Conservation (phyloP, 1,140 invertebrate species). For the Condylostylus longicornis region DNA sequence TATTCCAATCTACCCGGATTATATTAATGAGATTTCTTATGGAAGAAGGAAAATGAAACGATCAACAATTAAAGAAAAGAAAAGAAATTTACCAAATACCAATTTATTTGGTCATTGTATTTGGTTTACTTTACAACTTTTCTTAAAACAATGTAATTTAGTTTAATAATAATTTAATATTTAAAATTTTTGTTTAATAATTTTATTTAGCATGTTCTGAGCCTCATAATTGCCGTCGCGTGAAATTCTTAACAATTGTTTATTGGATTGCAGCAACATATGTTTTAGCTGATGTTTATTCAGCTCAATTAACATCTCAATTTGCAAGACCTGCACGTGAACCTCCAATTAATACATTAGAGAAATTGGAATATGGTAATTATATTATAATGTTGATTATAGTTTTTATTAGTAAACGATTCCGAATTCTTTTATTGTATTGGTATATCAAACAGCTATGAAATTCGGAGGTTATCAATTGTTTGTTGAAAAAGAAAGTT, state of each 20-base stretch:
- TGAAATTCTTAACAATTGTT: constrained; percentile 43
- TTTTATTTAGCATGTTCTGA: constrained; percentile 21
- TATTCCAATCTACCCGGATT: constrained; percentile 11
- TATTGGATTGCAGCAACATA: constrained; percentile 51
- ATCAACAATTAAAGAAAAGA: constrained; percentile 2
- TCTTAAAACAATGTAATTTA: constrained; percentile 47
- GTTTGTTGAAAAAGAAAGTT: constrained; percentile 50
- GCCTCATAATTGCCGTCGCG: constrained; percentile 40
- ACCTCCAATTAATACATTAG: constrained; percentile 43
- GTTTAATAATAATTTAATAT: background rate
- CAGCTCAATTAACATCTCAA: constrained; percentile 52
- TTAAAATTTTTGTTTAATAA: background rate
- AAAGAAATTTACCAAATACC: constrained; percentile 15
- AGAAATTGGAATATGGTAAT: constrained; percentile 39
- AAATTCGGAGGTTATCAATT: constrained; percentile 40
- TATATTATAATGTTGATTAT: background rate
- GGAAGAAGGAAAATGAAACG: background rate
- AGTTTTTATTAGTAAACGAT: background rate
- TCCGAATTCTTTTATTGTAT: constrained; percentile 36
- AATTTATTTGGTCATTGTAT: constrained; percentile 43
- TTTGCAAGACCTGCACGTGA: constrained; percentile 47
- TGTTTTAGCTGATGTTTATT: constrained; percentile 56
- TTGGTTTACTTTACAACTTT: constrained; percentile 49
- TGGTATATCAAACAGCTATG: constrained; percentile 49
- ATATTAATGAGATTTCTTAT: constrained; percentile 27